Percentiles rank a stretch among this genome's conserved stretches.
These are phyloP conservation scores for Halocaridina rubra DNA, from an alignment of 2,888 invertebrate genomes.

Conservation along the genomic window DNA sequence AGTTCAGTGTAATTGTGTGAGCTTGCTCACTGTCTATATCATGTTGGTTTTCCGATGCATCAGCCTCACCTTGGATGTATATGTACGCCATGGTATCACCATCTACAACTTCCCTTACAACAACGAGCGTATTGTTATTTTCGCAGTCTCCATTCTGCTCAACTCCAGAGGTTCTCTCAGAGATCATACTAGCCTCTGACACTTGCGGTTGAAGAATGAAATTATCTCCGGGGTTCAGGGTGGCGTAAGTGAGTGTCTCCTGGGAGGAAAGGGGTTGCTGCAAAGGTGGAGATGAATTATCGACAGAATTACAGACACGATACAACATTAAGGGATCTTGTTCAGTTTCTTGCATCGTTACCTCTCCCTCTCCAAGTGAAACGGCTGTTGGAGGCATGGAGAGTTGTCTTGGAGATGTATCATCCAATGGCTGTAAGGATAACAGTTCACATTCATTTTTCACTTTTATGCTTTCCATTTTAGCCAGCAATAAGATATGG, in stretches of 20 bases:
- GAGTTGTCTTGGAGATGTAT: not conserved
- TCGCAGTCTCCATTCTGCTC: not conserved
- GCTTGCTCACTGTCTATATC: not conserved
- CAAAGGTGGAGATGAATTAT: not conserved
- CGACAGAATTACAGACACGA: not conserved
- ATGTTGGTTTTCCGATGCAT: not conserved
- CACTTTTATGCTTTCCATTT: not conserved
- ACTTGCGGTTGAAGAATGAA: slow-evolving; percentile 13
- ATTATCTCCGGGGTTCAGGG: slow-evolving; percentile 13
- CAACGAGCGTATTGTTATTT: not conserved
- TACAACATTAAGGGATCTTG: not conserved
- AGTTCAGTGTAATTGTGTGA: slow-evolving; percentile 47
- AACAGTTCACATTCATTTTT: not conserved
- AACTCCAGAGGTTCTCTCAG: not conserved
- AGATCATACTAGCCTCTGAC: not conserved
- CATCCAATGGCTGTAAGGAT: not conserved
- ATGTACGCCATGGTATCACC: slow-evolving; percentile 44
- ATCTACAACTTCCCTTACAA: slow-evolving; percentile 30
- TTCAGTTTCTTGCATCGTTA: not conserved
- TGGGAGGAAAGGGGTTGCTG: slow-evolving; percentile 12
- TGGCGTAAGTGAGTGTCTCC: slow-evolving; percentile 40
- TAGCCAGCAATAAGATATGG: too few relatives aligned
- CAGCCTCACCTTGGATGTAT: slow-evolving; percentile 41
- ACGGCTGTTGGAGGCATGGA: not conserved
- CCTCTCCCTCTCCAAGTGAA: not conserved